These are phyloP conservation scores for Speoplatyrhinus poulsoni DNA, from an alignment of 2,113 vertebrate genomes.

Conservation along the genomic window DNA sequence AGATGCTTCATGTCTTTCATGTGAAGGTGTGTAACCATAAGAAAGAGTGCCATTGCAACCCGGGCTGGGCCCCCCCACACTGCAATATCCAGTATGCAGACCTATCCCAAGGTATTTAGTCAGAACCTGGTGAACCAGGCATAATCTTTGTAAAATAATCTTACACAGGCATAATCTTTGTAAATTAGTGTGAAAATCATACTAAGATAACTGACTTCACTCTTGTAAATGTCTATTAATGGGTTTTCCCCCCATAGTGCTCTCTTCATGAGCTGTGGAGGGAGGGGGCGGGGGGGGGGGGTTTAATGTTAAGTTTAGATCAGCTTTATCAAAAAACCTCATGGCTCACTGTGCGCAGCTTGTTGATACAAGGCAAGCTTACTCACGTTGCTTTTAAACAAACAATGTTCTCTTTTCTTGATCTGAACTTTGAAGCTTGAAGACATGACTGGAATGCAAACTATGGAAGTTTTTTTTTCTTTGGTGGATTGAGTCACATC, in stretches of 20 bases:
- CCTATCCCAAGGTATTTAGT: constrained; percentile 65
- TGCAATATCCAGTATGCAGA: constrained; percentile 68
- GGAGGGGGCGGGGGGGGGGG: too few species aligned
- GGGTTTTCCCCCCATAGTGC: neutral
- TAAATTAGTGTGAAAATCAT: too few species aligned
- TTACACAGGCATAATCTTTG: too few species aligned
- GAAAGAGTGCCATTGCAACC: constrained; percentile 80
- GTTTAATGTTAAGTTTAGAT: neutral
- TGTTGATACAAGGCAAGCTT: too few species aligned
- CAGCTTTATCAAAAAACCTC: neutral
- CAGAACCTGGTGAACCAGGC: too few species aligned
- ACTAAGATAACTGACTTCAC: neutral
- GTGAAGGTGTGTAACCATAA: constrained; percentile 88
- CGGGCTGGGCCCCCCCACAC: constrained; percentile 84
- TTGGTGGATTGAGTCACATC: neutral
- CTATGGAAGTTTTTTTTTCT: neutral
- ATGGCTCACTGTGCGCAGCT: constrained; percentile 24
- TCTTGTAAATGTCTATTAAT: neutral
- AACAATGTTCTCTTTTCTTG: too few species aligned
- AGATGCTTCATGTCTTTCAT: neutral
- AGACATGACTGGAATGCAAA: neutral
- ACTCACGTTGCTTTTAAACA: too few species aligned
- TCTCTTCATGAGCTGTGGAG: neutral
- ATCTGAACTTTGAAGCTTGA: neutral
- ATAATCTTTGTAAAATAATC: too few species aligned